phyloP scores from a whole-genome alignment of 2,888 invertebrate genomes.

The Litoditis marina region DNA sequence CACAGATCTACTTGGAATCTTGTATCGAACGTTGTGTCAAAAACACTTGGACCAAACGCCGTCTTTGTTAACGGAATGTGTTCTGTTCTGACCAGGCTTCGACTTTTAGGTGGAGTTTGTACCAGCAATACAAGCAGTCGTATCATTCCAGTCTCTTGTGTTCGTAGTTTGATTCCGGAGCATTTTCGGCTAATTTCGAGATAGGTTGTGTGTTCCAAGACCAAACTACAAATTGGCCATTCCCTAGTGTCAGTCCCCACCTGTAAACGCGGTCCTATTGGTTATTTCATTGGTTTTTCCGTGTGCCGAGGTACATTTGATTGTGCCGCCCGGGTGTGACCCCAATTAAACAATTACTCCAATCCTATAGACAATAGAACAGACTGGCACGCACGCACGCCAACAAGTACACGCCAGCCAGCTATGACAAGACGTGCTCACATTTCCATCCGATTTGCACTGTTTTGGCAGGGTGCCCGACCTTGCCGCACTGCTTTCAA shows the following conservation, averaged over 20 bases:
- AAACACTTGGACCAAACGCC: too few relatives aligned
- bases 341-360: conserved; percentile 20
- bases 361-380: conserved; percentile 7
- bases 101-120: too few relatives aligned
- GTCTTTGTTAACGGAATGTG: too few relatives aligned
- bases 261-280: neutral
- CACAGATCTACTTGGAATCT: too few relatives aligned
- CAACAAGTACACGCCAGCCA: neutral
- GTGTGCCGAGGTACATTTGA: neutral
- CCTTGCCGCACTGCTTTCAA: too few relatives aligned
- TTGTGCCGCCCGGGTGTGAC: conserved; percentile 10
- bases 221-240: neutral
- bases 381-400: neutral
- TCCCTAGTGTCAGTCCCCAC: neutral
- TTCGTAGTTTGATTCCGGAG: too few relatives aligned
- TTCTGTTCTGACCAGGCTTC: too few relatives aligned
- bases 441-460: neutral
- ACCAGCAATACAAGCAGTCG: too few relatives aligned
- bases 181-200: too few relatives aligned
- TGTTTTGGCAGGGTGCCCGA: too few relatives aligned
- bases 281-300: neutral
- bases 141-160: too few relatives aligned
- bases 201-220: neutral
- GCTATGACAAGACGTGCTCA: neutral
- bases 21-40: too few relatives aligned